Evolutionary conservation across 1,140 invertebrate species (phyloP).

Genomic region (Platyura marginata): DNA sequence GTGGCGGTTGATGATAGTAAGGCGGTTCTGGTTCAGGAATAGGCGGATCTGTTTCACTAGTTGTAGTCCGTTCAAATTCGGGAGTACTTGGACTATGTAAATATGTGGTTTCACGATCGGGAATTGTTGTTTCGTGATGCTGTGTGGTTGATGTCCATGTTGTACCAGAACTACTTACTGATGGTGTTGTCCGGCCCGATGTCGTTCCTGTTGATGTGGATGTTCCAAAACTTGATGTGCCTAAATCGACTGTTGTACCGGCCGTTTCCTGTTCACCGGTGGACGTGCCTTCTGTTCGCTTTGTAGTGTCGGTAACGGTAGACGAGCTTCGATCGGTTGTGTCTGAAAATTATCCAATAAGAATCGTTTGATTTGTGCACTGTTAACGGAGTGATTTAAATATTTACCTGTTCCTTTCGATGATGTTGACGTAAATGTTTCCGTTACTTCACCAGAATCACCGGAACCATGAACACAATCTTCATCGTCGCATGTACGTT

Average conservation of each 20-base stretch:
- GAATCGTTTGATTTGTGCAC: too few relatives aligned
- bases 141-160: slow-evolving; percentile 4
- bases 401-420: slow-evolving; percentile 32
- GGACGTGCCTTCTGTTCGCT: background rate
- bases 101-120: slow-evolving; percentile 17
- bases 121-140: slow-evolving; percentile 8
- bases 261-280: slow-evolving; percentile 4
- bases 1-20: slow-evolving; percentile 21
- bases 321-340: slow-evolving; percentile 1
- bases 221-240: slow-evolving; percentile 8
- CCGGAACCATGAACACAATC: slow-evolving; percentile 63
- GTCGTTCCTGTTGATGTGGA: slow-evolving; percentile 13
- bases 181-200: slow-evolving; percentile 2
- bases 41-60: background rate
- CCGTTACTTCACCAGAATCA: slow-evolving; percentile 36
- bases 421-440: slow-evolving; percentile 38
- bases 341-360: slow-evolving; percentile 6
- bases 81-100: slow-evolving; percentile 1
- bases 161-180: background rate
- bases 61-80: background rate
- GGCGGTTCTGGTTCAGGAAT: slow-evolving; percentile 3
- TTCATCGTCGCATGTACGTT: slow-evolving; percentile 57
- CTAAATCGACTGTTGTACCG: slow-evolving; percentile 5
- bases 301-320: slow-evolving; percentile 3
- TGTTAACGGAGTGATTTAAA: too few relatives aligned